These are phyloP conservation scores for Centropus bengalensis DNA, from an alignment of 2,113 vertebrate genomes.

Conservation along the genomic window DNA sequence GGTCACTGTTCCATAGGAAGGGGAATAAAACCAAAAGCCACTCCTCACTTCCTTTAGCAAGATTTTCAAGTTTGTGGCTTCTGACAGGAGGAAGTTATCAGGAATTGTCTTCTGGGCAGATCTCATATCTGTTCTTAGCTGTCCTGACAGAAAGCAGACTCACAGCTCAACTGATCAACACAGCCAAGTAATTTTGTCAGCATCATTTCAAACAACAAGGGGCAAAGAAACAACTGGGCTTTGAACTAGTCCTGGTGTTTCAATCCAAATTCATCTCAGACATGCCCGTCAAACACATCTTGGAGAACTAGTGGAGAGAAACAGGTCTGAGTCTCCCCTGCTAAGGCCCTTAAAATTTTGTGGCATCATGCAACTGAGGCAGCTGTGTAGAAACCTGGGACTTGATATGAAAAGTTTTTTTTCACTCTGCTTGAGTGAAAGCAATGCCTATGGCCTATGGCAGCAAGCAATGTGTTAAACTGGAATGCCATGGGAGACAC, in stretches of 20 bases:
- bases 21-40: background rate
- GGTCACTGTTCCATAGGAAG: background rate
- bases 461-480: background rate
- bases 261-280: background rate
- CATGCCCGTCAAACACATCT: background rate
- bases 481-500: background rate
- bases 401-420: background rate
- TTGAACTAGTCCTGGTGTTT: background rate
- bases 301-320: background rate
- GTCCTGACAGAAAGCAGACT: background rate
- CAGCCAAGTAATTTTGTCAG: background rate
- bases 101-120: background rate
- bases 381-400: background rate
- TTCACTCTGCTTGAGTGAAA: background rate
- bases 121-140: background rate
- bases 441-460: no score
- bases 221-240: background rate
- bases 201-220: background rate
- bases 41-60: background rate
- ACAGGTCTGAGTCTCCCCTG: background rate
- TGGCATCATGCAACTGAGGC: background rate
- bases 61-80: background rate
- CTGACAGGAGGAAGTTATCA: background rate
- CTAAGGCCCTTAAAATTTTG: background rate
- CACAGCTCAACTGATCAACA: accelerated